Evolutionary conservation across 2,113 vertebrate species (phyloP).

Genomic region (Psittacus erithacus): DNA sequence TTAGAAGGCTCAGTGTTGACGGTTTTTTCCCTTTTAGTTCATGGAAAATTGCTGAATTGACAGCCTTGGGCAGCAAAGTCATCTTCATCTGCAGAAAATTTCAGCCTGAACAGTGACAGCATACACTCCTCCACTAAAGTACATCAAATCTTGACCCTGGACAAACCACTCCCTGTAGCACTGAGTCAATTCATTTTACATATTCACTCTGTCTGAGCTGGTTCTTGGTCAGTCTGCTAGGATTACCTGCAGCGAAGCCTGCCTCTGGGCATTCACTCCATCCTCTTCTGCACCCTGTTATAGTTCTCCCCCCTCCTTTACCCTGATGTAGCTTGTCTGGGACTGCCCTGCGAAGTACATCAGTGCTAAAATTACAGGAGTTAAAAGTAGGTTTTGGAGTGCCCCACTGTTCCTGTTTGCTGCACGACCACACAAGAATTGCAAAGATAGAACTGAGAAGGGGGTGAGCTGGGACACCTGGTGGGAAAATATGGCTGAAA

Average conservation of each 20-base stretch:
- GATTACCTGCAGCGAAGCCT: background rate
- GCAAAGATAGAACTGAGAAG: background rate
- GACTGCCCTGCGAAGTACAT: background rate
- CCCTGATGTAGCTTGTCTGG: background rate
- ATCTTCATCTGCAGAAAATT: slow-evolving; percentile 9
- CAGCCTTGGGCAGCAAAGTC: background rate
- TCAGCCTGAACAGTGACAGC: background rate
- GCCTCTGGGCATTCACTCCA: background rate
- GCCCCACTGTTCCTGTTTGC: background rate
- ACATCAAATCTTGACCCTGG: background rate
- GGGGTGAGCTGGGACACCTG: background rate
- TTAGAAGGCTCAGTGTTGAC: background rate
- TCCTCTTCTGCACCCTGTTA: background rate
- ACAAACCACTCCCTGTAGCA: background rate
- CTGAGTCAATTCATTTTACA: background rate
- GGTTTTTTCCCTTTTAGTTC: background rate
- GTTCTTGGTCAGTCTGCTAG: background rate
- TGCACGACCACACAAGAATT: background rate
- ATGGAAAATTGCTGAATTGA: background rate
- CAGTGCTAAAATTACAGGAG: background rate
- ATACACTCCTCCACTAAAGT: background rate
- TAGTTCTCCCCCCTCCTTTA: background rate
- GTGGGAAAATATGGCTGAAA: background rate
- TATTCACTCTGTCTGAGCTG: background rate
- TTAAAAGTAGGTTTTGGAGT: background rate